Evolutionary conservation across 1,140 invertebrate species (phyloP).

Genomic region (Neoseiulus cucumeris): DNA sequence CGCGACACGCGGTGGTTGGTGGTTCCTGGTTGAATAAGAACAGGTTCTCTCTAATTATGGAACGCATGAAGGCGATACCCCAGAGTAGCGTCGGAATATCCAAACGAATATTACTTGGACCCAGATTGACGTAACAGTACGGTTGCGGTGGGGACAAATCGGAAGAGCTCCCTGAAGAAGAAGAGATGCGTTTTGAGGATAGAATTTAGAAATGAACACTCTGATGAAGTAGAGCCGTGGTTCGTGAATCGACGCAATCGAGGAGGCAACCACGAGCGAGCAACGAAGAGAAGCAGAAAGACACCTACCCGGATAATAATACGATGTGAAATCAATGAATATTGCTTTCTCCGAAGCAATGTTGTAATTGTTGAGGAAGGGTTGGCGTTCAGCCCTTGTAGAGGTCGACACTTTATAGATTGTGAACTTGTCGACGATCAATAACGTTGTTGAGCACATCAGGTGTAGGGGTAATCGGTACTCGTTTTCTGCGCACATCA

Average conservation of each 20-base stretch:
- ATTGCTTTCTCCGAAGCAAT: constrained; percentile 35
- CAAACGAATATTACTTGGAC: neutral
- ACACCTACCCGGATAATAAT: constrained; percentile 65
- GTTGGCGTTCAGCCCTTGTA: constrained; percentile 17
- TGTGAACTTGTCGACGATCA: constrained; percentile 34
- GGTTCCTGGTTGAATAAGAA: neutral
- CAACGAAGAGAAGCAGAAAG: no score
- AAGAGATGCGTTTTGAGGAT: neutral
- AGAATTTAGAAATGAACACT: no score
- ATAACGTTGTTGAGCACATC: constrained; percentile 1
- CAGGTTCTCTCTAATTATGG: neutral
- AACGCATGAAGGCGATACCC: neutral
- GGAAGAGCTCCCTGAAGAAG: constrained; percentile 3
- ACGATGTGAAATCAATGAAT: constrained; percentile 87
- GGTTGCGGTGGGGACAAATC: neutral
- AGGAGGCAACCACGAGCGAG: no score
- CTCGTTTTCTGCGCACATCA: constrained; percentile 16
- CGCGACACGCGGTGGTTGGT: neutral
- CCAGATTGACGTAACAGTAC: neutral
- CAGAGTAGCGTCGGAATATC: constrained; percentile 3
- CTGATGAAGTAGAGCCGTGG: no score
- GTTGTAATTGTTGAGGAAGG: neutral
- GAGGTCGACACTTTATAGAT: constrained; percentile 53
- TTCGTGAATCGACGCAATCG: no score
- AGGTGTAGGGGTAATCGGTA: constrained; percentile 14